These are phyloP conservation scores for Vulpes lagopus DNA, from an alignment of 2,113 vertebrate species.

Conservation along the genomic window DNA sequence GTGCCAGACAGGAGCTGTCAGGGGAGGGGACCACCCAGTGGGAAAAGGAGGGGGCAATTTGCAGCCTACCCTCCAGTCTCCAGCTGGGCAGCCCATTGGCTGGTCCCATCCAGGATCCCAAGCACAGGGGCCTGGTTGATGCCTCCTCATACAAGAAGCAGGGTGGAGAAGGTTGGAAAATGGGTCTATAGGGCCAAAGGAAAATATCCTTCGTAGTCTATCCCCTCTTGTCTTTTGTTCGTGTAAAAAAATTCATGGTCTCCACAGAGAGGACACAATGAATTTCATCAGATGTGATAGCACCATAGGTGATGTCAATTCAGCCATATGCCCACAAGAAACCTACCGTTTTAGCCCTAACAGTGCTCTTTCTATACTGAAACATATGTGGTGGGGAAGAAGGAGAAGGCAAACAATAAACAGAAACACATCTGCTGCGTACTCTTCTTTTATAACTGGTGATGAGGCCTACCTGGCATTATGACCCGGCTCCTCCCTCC, in stretches of 20 bases:
- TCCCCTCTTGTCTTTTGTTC: neutral
- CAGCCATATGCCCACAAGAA: neutral
- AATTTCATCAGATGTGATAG: neutral
- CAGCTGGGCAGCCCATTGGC: neutral
- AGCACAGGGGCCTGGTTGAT: too few species aligned
- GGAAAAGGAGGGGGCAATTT: too few species aligned
- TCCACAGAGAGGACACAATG: neutral
- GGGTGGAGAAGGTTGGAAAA: neutral
- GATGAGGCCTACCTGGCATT: neutral
- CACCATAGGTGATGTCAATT: too few species aligned
- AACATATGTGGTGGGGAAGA: neutral
- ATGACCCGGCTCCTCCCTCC: neutral
- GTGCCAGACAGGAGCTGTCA: neutral
- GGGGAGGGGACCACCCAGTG: neutral
- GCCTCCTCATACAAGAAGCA: neutral
- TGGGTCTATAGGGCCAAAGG: neutral
- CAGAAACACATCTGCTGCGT: fast-evolving
- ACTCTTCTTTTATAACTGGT: neutral
- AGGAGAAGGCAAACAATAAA: neutral
- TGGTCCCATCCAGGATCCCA: neutral
- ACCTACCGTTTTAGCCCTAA: neutral
- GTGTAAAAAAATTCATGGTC: neutral
- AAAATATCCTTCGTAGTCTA: fast-evolving
- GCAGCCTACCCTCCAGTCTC: neutral
- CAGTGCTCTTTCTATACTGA: too few species aligned